Conservation (phyloP, 2,113 vertebrate genomes). For the Plestiodon gilberti region DNA sequence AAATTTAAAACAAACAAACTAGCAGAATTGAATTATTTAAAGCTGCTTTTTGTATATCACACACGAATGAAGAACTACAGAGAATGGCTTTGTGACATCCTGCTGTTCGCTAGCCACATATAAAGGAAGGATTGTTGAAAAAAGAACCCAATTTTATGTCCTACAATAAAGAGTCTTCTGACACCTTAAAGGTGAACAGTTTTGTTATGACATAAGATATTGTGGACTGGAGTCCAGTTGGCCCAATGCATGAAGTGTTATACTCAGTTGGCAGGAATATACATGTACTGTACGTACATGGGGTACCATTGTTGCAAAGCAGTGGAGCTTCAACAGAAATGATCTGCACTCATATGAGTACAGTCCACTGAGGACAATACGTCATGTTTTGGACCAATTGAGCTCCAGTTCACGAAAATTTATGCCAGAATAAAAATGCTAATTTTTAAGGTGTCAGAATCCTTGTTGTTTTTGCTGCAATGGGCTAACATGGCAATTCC, state of each 20-base stretch:
- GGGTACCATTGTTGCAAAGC: no score
- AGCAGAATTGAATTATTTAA: slow-evolving; percentile 56
- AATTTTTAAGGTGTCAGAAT: neutral
- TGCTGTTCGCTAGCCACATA: fast-evolving
- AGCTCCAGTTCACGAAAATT: no score
- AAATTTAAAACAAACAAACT: slow-evolving; percentile 64
- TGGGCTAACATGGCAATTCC: neutral
- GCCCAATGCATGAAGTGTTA: neutral
- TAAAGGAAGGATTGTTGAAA: fast-evolving
- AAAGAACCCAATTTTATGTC: neutral
- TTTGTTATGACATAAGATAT: neutral
- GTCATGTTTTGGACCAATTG: no score
- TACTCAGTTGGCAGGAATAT: neutral
- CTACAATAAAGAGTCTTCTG: neutral
- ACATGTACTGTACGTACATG: no score
- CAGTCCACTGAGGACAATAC: no score
- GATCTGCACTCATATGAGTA: no score
- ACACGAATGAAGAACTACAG: neutral
- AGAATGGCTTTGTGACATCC: neutral
- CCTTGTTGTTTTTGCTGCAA: neutral
- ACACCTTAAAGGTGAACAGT: neutral
- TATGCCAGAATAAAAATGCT: neutral
- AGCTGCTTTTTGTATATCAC: neutral
- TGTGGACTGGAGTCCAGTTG: neutral
- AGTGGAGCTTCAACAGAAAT: no score